A percentile compares a stretch with the other conserved stretches of the same genome.
Evolutionary conservation across 2,797 vertebrate species (phyloP).

Genomic region (Xiphorhynchus erythropygius): DNA sequence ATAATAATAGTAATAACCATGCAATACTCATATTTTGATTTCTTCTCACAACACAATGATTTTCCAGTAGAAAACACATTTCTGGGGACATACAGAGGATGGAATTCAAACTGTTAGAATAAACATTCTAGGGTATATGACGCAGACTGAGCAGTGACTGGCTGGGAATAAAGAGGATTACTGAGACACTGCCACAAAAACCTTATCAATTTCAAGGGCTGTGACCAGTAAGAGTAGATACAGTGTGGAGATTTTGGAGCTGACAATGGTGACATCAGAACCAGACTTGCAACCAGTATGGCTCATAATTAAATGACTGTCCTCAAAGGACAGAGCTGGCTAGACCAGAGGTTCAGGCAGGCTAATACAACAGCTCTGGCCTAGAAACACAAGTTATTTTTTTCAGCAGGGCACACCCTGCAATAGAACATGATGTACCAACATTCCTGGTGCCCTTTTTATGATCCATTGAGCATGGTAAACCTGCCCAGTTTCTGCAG

Average conservation of each 20-base stretch:
- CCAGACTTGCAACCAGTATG: not conserved
- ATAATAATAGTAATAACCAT: not conserved
- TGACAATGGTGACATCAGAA: not conserved
- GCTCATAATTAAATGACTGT: not conserved
- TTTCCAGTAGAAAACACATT: not conserved
- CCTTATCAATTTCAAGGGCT: not conserved
- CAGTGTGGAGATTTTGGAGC: not conserved
- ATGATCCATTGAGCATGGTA: rapidly evolving
- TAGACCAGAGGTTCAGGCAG: not conserved
- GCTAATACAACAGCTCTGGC: not conserved
- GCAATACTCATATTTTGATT: not conserved
- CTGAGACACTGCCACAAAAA: not conserved
- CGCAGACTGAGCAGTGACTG: not conserved
- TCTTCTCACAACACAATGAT: not conserved
- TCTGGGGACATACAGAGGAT: not conserved
- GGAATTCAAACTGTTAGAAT: not conserved
- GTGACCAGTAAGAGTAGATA: not conserved
- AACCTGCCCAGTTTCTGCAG: not conserved
- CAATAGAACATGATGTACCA: not conserved
- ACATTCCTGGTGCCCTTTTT: not conserved
- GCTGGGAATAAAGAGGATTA: not conserved
- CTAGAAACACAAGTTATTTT: not conserved
- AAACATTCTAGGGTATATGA: not conserved
- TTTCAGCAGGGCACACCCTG: not conserved
- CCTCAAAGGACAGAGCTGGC: not conserved